These are phyloP conservation scores for Barbus barbus DNA, from an alignment of 2,113 vertebrate species.

Conservation along the genomic window DNA sequence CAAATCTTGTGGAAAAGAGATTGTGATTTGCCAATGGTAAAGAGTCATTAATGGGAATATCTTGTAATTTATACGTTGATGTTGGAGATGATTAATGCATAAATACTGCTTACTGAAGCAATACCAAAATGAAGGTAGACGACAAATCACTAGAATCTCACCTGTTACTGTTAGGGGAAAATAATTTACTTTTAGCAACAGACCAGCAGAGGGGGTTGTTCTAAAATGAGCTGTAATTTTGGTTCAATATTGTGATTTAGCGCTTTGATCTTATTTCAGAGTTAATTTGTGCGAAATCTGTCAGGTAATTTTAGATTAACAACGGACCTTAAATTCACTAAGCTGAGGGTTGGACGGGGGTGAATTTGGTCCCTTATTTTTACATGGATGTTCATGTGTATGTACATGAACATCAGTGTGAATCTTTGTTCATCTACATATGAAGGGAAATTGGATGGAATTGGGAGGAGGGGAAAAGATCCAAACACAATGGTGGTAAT, in stretches of 20 bases:
- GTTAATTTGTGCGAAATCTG: neutral
- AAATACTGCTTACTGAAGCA: neutral
- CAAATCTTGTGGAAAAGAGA: slow-evolving; percentile 45
- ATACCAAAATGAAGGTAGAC: neutral
- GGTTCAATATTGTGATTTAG: neutral
- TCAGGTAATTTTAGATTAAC: neutral
- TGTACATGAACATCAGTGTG: neutral
- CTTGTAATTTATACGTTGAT: neutral
- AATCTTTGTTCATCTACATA: slow-evolving; percentile 37
- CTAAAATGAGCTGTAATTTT: neutral
- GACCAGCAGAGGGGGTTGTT: slow-evolving; percentile 49
- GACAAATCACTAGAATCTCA: neutral
- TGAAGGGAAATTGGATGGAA: slow-evolving; percentile 38
- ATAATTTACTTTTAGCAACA: neutral
- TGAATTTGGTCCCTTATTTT: neutral
- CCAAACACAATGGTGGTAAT: slow-evolving; percentile 55
- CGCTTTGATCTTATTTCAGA: neutral
- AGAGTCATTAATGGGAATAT: too few species aligned
- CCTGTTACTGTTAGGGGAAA: neutral
- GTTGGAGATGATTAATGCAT: neutral
- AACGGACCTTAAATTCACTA: neutral
- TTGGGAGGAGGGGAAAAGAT: slow-evolving; percentile 44
- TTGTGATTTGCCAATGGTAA: neutral
- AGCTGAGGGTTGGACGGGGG: neutral
- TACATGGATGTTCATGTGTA: neutral